These are phyloP conservation scores for Lacanobia oleracea DNA, from an alignment of 2,888 invertebrate species.

Conservation along the genomic window DNA sequence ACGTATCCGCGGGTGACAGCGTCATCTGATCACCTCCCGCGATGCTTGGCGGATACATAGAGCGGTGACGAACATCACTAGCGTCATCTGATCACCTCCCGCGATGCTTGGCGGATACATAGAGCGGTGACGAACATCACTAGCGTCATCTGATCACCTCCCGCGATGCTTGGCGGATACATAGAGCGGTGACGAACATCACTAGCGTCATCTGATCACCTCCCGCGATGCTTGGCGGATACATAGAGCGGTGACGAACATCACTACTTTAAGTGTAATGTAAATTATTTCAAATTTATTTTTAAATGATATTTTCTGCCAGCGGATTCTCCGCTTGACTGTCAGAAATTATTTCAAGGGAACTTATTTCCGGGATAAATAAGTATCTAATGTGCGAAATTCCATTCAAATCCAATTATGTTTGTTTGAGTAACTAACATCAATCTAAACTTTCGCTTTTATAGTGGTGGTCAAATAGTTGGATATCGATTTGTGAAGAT, in stretches of 20 bases:
- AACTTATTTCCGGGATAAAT: too few species aligned
- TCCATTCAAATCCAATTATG: too few species aligned
- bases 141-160: slow-evolving; percentile 6
- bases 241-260: not conserved
- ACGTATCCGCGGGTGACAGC: slow-evolving; percentile 37
- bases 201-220: slow-evolving; percentile 5
- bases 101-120: slow-evolving; percentile 8
- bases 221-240: slow-evolving; percentile 7
- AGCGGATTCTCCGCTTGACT: too few species aligned
- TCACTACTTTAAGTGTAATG: not conserved
- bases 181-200: not conserved
- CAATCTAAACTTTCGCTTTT: too few species aligned
- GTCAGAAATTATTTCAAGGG: too few species aligned
- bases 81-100: slow-evolving; percentile 7
- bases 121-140: not conserved
- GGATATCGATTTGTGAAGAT: too few species aligned
- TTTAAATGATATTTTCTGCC: too few species aligned
- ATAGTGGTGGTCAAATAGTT: too few species aligned
- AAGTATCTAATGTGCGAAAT: too few species aligned
- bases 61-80: not conserved
- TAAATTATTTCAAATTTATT: too few species aligned
- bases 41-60: slow-evolving; percentile 9
- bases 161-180: slow-evolving; percentile 7
- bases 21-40: slow-evolving; percentile 3
- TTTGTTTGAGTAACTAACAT: too few species aligned